Evolutionary conservation across 2,888 invertebrate genomes (phyloP).

Genomic region (Oscheius sp.): DNA sequence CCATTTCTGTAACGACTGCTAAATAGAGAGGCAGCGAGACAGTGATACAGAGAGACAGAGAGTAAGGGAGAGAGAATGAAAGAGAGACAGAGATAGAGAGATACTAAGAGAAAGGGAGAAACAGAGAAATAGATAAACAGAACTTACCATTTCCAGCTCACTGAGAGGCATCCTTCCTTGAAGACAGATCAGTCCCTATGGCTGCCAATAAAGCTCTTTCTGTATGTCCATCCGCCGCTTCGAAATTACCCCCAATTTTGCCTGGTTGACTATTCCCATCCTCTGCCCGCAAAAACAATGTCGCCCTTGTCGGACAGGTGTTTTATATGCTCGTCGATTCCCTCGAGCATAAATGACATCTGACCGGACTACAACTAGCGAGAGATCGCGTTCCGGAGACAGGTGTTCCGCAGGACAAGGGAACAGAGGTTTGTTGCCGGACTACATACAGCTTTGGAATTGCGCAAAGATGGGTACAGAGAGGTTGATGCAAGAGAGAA

Average conservation of each 20-base stretch:
- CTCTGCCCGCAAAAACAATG: background rate
- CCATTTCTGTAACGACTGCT: conserved; percentile 51
- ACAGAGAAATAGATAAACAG: background rate
- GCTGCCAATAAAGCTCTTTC: conserved; percentile 1
- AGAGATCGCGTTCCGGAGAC: background rate
- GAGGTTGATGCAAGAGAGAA: background rate
- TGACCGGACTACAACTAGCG: background rate
- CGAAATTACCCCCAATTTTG: conserved; percentile 21
- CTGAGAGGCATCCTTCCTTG: conserved; percentile 13
- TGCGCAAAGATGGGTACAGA: no score
- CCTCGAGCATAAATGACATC: background rate
- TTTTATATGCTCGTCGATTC: conserved; percentile 6
- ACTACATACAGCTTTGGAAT: no score
- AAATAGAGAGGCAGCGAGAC: background rate
- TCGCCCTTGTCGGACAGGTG: conserved; percentile 28
- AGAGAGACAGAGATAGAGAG: background rate
- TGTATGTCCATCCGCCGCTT: background rate
- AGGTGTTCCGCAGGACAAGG: no score
- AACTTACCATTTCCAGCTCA: conserved; percentile 23
- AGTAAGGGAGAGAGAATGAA: background rate
- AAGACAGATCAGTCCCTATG: background rate
- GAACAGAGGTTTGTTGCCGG: no score
- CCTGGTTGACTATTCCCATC: background rate
- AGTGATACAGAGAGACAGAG: background rate
- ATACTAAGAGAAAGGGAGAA: background rate